Evolutionary conservation across 2,113 vertebrate species (phyloP).

Genomic region (Octodon degus): DNA sequence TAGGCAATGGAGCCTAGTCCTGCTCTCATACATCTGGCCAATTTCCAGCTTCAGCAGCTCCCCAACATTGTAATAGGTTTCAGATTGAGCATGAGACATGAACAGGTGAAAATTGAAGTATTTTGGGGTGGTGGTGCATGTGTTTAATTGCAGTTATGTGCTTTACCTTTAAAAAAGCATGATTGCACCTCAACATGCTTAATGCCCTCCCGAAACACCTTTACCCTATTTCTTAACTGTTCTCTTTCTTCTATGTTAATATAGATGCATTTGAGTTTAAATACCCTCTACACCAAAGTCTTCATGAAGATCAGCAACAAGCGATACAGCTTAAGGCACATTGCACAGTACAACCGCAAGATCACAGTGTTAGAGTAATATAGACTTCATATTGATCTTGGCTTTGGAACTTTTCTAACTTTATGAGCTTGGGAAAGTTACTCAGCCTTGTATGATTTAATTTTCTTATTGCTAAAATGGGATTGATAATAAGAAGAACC

Average conservation of each 20-base stretch:
- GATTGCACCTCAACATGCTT: background rate
- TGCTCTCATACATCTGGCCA: too few species aligned
- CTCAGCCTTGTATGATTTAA: slow-evolving; percentile 35
- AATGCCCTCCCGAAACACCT: background rate
- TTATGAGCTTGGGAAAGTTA: background rate
- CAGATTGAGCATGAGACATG: background rate
- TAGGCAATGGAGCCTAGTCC: too few species aligned
- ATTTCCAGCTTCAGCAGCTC: too few species aligned
- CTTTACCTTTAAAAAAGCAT: background rate
- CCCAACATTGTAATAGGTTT: background rate
- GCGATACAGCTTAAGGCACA: background rate
- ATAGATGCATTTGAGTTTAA: slow-evolving; percentile 39
- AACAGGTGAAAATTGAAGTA: background rate
- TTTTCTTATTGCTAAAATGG: slow-evolving; percentile 32
- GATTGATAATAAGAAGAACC: background rate
- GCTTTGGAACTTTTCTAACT: background rate
- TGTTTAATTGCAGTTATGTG: background rate
- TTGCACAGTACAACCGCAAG: background rate
- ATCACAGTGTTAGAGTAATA: background rate
- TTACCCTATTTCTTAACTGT: background rate
- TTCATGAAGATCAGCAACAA: background rate
- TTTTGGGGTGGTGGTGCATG: background rate
- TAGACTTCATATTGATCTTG: background rate
- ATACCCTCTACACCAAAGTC: slow-evolving; percentile 16
- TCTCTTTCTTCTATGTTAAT: background rate